Evolutionary conservation across 2,888 invertebrate genomes (phyloP), one percentile per base, ranked within the genome.

Genomic region (Hemicrepidius hirtus): DNA sequence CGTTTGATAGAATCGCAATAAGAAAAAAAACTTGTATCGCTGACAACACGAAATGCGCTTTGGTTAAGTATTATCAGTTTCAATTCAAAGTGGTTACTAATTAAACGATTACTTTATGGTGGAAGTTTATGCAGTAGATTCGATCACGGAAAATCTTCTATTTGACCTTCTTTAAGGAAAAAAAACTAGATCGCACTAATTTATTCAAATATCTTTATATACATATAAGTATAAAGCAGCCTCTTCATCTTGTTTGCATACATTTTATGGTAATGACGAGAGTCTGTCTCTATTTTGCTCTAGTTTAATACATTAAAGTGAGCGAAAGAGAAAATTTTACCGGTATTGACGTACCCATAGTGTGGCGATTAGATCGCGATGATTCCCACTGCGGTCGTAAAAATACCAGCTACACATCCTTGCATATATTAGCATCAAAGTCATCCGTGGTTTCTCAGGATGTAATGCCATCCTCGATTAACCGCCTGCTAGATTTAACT

Each of bases 361-460:
- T 32, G 18, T 21, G 49, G 50, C 32, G 53, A 65, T 50, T 41
- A 53, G 37, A 50, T 64, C 62, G 46, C 35, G 59, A 40, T 65
- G 57, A 66, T 71, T 67, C 67, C 41, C 60, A 40, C 59, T 57
- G 66, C 65, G 71, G 64, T 71, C 62, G 53, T 71, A 71, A 71
- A 71, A 71, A 67, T 60, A 35, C 41, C 53, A 21, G 44, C 24
- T 62, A 69, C 55, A 67, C 67, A 62, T 60, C 67, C 60, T 63
- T 71, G 71, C 71, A 71, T 71, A 67, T 49, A 71, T 71, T 71
- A 71, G 67, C 49, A 67, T 71, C 67, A 71, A 67, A 71, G 60
- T 71, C 67, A 21, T 41, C 49, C 40, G 69, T 50, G 62, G 46
- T 68, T 68, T 71, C 71, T 63, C 68, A 63, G 63, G 63, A 68